These are phyloP conservation scores for Molorchus minor DNA, from an alignment of 2,888 invertebrate genomes.

Conservation along the genomic window DNA sequence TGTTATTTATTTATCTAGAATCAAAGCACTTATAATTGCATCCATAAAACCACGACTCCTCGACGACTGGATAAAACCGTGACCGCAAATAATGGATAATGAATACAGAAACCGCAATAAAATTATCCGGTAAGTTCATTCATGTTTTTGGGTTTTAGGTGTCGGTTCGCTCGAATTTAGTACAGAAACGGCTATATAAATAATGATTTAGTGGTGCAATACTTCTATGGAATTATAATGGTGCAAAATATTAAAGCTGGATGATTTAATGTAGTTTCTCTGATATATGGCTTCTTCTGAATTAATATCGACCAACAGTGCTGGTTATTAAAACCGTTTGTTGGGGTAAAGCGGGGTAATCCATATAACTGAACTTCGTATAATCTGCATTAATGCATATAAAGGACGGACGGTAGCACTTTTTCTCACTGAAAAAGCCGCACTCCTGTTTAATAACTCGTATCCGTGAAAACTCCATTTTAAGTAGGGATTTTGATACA, in stretches of 20 bases:
- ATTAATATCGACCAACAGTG: slow-evolving; percentile 38
- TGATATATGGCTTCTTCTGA: slow-evolving; percentile 41
- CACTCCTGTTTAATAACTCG: too few relatives aligned
- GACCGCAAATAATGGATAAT: neutral
- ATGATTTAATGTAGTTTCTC: slow-evolving; percentile 45
- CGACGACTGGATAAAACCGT: neutral
- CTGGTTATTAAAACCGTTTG: slow-evolving; percentile 38
- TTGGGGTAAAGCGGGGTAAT: slow-evolving; percentile 30
- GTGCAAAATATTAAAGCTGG: slow-evolving; percentile 37
- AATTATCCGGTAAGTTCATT: slow-evolving; percentile 3
- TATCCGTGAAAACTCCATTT: too few relatives aligned
- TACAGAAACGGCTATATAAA: slow-evolving; percentile 27
- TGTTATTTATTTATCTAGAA: too few relatives aligned
- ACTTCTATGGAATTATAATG: slow-evolving; percentile 34
- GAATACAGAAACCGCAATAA: slow-evolving; percentile 10
- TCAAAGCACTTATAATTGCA: too few relatives aligned
- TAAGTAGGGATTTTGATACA: too few relatives aligned
- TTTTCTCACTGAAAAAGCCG: too few relatives aligned
- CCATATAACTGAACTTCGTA: too few relatives aligned
- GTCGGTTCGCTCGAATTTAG: neutral
- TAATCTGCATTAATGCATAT: too few relatives aligned
- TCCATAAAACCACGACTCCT: too few relatives aligned
- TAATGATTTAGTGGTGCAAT: slow-evolving; percentile 31
- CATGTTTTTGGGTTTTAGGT: neutral
- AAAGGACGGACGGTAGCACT: too few relatives aligned